Evolutionary conservation across 2,797 vertebrate species (phyloP), one percentile per base, ranked within the genome.

Genomic region (Brachyrhaphis roseni): DNA sequence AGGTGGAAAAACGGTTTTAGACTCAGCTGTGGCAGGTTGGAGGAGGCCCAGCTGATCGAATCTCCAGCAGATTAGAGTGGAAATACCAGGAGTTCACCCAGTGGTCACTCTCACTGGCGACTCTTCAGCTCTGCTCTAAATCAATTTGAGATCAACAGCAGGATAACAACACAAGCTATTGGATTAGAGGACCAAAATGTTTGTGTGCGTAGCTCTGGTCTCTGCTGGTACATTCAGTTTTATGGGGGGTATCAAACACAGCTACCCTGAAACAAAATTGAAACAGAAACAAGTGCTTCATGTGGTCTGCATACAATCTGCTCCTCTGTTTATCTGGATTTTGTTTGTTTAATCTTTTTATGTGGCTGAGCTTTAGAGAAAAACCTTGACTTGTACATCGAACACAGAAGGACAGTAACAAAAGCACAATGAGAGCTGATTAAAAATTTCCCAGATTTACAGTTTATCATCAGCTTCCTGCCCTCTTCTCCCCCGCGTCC

Each of bases 371-470:
- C 82, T 82, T 75, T 45, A 28, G 23, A 28, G 28, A 57, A 59
- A 59, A 45, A 20, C 0, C 74, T 75, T 13, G 72, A 75, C 39
- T 81, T 84, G 88, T 85, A 66, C 85, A 82, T 91, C 84, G 76
- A 80, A 93, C 87, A 90, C 51, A n/a, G 47, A 80, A 66, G 20
- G 23, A 41, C 64, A 41, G 34, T 79, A 77, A 89, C 88, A 83
- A 71, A 72, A 93, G 90, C 84, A 86, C 34, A 72, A 76, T 74
- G 78, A 90, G 88, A 89, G 89, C 88, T 91, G 85, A 93, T 93
- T 93, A 87, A 93, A 70, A 53, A 92, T 92, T 93, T 89, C 89
- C 87, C 78, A 83, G 81, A 90, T 92, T 92, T 92, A 90, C 87
- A 84, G 92, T 90, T 91, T 79, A 87, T 92, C 85, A 84, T 59